Conservation (phyloP, 1,140 invertebrate species). For the Helicorthomorpha holstii region DNA sequence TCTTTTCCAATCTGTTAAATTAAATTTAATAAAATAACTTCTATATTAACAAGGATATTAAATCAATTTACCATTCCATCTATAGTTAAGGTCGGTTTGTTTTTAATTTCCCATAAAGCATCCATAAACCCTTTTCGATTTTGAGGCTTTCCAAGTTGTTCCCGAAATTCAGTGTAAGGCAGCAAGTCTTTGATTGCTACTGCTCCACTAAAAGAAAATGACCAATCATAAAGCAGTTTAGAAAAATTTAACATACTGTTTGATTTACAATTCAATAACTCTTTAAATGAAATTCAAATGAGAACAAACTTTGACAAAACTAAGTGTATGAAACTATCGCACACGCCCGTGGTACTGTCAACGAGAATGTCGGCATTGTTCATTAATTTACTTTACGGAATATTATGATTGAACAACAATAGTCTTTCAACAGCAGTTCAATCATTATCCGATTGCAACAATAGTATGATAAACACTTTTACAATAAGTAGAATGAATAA, state of each 20-base stretch:
- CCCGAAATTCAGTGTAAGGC: slow-evolving; percentile 39
- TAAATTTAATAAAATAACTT: too few relatives aligned
- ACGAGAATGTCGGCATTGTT: background rate
- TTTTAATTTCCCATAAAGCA: slow-evolving; percentile 43
- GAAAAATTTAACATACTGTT: too few relatives aligned
- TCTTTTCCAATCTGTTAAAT: too few relatives aligned
- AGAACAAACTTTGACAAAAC: background rate
- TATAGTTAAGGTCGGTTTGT: slow-evolving; percentile 27
- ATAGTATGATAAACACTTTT: too few relatives aligned
- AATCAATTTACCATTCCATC: too few relatives aligned
- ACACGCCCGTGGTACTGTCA: background rate
- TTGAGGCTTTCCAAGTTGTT: slow-evolving; percentile 43
- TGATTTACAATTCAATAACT: too few relatives aligned
- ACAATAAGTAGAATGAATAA: background rate
- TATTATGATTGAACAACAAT: background rate
- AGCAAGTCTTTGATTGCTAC: slow-evolving; percentile 31
- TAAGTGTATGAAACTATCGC: background rate
- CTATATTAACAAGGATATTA: too few relatives aligned
- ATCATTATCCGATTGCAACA: too few relatives aligned
- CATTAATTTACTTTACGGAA: background rate
- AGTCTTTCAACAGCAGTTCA: too few relatives aligned
- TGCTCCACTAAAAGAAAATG: slow-evolving; percentile 24
- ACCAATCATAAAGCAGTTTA: background rate
- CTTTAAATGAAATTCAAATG: too few relatives aligned
- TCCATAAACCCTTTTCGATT: slow-evolving; percentile 43